Evolutionary conservation across 1,140 invertebrate genomes (phyloP), one percentile per base, ranked within the genome.

Genomic region (Panagrolaimus sp.): DNA sequence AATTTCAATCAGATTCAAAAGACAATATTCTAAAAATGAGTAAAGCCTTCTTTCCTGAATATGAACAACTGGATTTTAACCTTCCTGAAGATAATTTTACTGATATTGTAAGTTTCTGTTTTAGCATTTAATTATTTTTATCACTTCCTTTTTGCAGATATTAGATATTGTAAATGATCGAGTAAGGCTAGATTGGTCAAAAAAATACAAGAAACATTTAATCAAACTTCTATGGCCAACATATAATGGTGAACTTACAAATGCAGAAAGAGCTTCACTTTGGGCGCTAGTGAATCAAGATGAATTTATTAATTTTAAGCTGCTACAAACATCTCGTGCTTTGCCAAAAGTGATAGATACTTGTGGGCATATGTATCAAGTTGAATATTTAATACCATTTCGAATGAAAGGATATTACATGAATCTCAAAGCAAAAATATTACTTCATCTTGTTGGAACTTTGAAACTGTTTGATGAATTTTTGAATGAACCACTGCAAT

Each of bases 391-490:
- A 42, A 71, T 82, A 8, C 78, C 82, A 9, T 82, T 82, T 67
- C 68, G 70, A 64, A 83, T 82, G 80, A 83, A 82, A 62, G 68
- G 75, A 14, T 79, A 75, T 44, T 76, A 76, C 51, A 53, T 76
- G 66, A 78, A 75, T 44, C 27, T 76, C n/a, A 76, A 80, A 48
- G 77, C 78, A 27, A 81, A 83, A 65, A 82, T 82, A 23, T 63
- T 81, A 5, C 67, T 82, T 14, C 80, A 82, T 72, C 63, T 82
- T 38, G 83, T 82, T 82, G 80, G 80, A 16, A 83, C 80, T 0
- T 65, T 82, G 42, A 82, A 82, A 68, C 51, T 83, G 14, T 82
- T 82, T 23, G 78, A 82, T 64, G 80, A 82, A 66, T 83, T 82
- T 65, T 66, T 82, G 9, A 83, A 82, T 67, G 80, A 82, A 44